Evolutionary conservation across 2,113 vertebrate species (phyloP).

Genomic region (Sphyrna mokarran): DNA sequence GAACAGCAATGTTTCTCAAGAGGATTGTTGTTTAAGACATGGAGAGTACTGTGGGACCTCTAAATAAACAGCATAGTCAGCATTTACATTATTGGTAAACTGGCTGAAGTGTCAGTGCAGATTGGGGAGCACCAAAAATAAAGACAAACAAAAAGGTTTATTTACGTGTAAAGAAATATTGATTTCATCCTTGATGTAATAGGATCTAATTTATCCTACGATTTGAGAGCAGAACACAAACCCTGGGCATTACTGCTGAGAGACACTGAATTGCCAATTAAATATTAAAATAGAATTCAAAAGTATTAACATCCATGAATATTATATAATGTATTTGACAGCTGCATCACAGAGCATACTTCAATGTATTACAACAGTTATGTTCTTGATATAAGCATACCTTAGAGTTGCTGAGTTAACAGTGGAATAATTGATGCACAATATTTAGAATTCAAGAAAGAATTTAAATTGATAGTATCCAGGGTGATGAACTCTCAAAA

Average conservation of each 20-base stretch:
- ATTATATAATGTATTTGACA: constrained; percentile 63
- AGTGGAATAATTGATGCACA: not conserved
- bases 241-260: constrained; percentile 42
- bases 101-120: not conserved
- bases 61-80: not conserved
- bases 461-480: not conserved
- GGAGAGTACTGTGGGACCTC: not conserved
- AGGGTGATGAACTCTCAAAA: no score
- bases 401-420: not conserved
- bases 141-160: not conserved
- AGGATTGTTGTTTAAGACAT: not conserved
- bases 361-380: constrained; percentile 43
- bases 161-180: not conserved
- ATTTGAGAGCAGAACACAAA: constrained; percentile 45
- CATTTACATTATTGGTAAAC: not conserved
- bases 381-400: not conserved
- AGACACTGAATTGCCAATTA: constrained; percentile 53
- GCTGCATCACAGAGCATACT: constrained; percentile 64
- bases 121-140: not conserved
- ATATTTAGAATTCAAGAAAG: not conserved
- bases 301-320: constrained; percentile 73
- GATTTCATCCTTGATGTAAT: not conserved
- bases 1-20: not conserved
- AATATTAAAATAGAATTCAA: constrained; percentile 73
- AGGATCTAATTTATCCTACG: constrained; percentile 7